A percentile compares a stretch with the other conserved stretches of the same genome.
Conservation (phyloP, 2,797 vertebrate species). For the Sphaeramia orbicularis region DNA sequence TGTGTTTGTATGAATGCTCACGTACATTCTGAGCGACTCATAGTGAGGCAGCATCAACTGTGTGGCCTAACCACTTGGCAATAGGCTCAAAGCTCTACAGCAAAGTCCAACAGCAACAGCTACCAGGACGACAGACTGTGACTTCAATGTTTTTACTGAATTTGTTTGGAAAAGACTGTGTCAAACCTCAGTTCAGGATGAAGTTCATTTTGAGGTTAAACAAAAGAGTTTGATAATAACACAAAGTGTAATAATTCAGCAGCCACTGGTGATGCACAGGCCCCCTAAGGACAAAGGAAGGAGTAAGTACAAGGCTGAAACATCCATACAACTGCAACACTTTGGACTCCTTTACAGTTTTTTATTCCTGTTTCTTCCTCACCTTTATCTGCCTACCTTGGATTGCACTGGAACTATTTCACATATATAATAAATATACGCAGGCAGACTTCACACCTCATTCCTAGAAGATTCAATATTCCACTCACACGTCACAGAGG, state of each 20-base stretch:
- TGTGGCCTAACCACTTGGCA: constrained; percentile 65
- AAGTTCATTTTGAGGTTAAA: constrained; percentile 10
- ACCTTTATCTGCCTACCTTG: neutral
- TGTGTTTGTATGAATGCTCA: constrained; percentile 11
- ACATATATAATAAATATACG: constrained; percentile 72
- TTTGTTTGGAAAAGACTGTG: constrained; percentile 46
- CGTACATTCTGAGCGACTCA: constrained; percentile 33
- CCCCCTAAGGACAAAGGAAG: constrained; percentile 14
- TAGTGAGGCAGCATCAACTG: constrained; percentile 18
- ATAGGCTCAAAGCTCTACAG: constrained; percentile 35
- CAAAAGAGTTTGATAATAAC: constrained; percentile 30
- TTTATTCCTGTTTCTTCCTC: neutral
- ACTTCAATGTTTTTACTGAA: constrained; percentile 10
- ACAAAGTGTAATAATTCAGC: constrained; percentile 6
- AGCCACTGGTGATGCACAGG: constrained; percentile 12
- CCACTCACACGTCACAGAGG: constrained; percentile 28
- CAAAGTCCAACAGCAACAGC: constrained; percentile 43
- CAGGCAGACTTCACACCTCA: constrained; percentile 62
- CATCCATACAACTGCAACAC: too few species aligned
- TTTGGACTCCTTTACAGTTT: too few species aligned
- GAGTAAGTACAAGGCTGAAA: neutral
- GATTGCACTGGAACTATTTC: constrained; percentile 69
- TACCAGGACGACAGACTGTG: constrained; percentile 9
- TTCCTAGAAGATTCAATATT: constrained; percentile 20
- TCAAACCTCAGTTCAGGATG: constrained; percentile 48